A percentile compares a stretch with the other conserved stretches of the same genome.
phyloP scores from a whole-genome alignment of 1,140 invertebrate species.

The Drosophila mayri region DNA sequence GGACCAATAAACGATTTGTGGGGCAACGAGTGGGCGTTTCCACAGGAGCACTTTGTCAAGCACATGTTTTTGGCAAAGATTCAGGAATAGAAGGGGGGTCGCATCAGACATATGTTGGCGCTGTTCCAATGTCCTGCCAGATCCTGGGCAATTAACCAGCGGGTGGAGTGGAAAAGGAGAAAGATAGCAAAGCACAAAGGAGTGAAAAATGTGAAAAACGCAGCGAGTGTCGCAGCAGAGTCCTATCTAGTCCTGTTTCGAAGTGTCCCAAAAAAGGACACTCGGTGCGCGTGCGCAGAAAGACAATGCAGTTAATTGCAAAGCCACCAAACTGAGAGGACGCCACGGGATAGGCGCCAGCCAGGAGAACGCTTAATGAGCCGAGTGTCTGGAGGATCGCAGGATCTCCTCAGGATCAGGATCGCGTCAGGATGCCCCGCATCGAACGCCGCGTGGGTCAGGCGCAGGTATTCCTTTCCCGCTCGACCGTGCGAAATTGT shows the following conservation, averaged over 20 bases:
- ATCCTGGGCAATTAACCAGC: constrained; percentile 66
- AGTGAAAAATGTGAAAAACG: constrained; percentile 70
- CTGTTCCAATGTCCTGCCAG: constrained; percentile 5
- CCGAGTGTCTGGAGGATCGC: constrained; percentile 44
- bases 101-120: constrained; percentile 53
- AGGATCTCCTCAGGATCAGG: constrained; percentile 16
- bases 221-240: constrained; percentile 57
- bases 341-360: constrained; percentile 78
- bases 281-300: constrained; percentile 42
- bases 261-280: constrained; percentile 21
- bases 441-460: constrained; percentile 51
- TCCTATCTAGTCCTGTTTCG: constrained; percentile 4
- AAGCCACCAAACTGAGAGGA: constrained; percentile 74
- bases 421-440: constrained; percentile 23
- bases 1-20: constrained; percentile 75
- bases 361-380: constrained; percentile 59
- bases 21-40: constrained; percentile 44
- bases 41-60: constrained; percentile 73
- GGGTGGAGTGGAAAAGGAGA: constrained; percentile 23
- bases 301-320: constrained; percentile 78
- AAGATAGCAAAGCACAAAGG: constrained; percentile 56
- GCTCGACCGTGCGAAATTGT: constrained; percentile 70
- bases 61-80: constrained; percentile 60
- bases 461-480: constrained; percentile 50
- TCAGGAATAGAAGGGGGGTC: constrained; percentile 19